phyloP scores from a whole-genome alignment of 2,888 invertebrate species.

The Stegana nigrithorax region DNA sequence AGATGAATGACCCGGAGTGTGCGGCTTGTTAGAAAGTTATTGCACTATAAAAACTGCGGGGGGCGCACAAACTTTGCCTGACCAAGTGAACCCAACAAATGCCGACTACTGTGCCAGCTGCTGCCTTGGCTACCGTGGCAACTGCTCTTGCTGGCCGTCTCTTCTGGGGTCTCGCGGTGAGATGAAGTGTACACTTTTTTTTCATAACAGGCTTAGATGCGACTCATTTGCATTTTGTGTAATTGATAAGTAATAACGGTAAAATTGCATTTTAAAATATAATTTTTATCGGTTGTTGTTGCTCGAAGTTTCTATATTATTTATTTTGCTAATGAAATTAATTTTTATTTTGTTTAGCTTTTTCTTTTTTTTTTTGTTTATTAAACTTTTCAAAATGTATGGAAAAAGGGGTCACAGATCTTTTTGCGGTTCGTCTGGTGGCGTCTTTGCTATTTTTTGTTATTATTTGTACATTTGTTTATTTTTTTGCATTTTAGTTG shows the following conservation, averaged over 20 bases:
- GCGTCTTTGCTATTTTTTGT: not conserved
- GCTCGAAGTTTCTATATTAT: not conserved
- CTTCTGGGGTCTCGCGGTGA: too few relatives aligned
- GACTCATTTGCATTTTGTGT: slow-evolving; percentile 58
- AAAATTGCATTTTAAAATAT: slow-evolving; percentile 25
- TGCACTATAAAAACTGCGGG: slow-evolving; percentile 44
- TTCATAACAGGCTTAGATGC: not conserved
- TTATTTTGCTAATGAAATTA: not conserved
- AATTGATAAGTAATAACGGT: slow-evolving; percentile 56
- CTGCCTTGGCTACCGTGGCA: not conserved
- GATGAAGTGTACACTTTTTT: not conserved
- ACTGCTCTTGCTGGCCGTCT: too few relatives aligned
- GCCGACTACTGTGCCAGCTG: not conserved
- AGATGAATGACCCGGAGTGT: slow-evolving; percentile 51
- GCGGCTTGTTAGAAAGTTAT: slow-evolving; percentile 50
- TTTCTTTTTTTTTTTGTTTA: not conserved
- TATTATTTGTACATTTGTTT: not conserved
- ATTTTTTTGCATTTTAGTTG: slow-evolving; percentile 1
- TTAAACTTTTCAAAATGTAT: too few relatives aligned
- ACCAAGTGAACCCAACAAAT: too few relatives aligned
- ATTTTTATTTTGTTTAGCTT: not conserved
- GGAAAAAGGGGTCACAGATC: not conserved
- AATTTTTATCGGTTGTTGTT: too few relatives aligned
- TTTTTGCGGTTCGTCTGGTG: not conserved
- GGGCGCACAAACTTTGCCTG: slow-evolving; percentile 10